Evolutionary conservation across 2,113 vertebrate species (phyloP), one percentile per base, ranked within the genome.

Genomic region (Nycticebus coucang): DNA sequence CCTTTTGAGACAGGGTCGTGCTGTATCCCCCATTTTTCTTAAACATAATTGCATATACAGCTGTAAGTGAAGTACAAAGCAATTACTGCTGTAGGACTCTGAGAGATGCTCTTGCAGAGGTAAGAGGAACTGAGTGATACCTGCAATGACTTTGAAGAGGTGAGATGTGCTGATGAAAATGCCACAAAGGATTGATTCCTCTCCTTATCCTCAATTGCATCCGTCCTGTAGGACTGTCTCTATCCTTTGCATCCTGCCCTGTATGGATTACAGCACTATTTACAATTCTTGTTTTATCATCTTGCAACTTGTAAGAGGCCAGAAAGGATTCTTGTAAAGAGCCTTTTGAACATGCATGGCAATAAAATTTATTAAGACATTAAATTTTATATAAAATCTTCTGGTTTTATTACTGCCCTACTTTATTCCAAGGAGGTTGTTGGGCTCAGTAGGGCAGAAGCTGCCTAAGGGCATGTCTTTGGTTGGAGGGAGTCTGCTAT

Each of bases 341-440:
- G 35, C 62, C 21, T 74, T 28, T n/a, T 45, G 71, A 41, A 66
- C 81, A 66, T 0, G 1, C 13, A 7, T 15, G 1, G n/a, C 10
- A 33, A 66, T 59, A 41, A 24, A 75, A 85, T 57, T 66, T 55
- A 24, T 7, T 35, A 45, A 75, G 33, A 64, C 69, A 18, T 33
- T 14, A 84, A 24, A 68, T 12, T 41, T 57, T 45, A 3, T 55
- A 22, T 33, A 33, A 57, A 66, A 30, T 18, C 41, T 26, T 35
- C 69, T 41, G 1, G 9, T 92, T 45, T 59, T 57, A 69, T 57
- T 19, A 26, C 69, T 83, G 37, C 5, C 15, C 71, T 33, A 30
- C n/a, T 45, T 68, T 71, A 45, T 28, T 57, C 28, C 69, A 74
- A 64, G 66, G 21, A 50, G 15, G 41, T 12, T 41, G 35, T 0